Conservation (phyloP, 53 echinoderm and acorn worm species). For the Henricia sp. region DNA sequence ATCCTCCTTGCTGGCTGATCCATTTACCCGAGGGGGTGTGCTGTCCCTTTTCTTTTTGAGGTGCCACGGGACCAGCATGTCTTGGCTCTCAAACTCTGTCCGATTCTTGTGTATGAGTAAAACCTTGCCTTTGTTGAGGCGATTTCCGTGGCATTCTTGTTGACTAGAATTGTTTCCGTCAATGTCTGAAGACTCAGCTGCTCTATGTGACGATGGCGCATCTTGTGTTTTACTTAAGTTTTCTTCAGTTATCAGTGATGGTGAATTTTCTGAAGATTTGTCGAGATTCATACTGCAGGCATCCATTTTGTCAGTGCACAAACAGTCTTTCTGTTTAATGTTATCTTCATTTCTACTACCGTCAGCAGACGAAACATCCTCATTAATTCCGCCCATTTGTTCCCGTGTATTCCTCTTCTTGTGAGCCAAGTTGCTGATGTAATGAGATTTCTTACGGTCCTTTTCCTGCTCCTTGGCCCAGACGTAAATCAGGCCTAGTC, state of each 20-base stretch:
- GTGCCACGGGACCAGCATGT: slow-evolving; percentile 97
- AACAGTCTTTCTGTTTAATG: neutral
- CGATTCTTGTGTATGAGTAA: slow-evolving; percentile 85
- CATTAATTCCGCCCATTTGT: neutral
- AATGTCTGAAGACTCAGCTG: neutral
- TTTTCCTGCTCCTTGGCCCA: slow-evolving; percentile 96
- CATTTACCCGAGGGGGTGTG: slow-evolving; percentile 30
- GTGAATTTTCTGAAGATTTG: neutral
- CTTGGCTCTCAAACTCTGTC: slow-evolving; percentile 88
- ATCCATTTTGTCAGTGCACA: neutral
- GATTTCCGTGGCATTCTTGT: neutral
- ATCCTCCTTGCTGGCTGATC: slow-evolving; percentile 9
- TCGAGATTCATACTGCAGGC: too few relatives aligned
- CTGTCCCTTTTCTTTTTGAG: slow-evolving; percentile 48
- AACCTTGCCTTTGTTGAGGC: neutral
- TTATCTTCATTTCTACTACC: neutral
- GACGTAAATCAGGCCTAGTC: slow-evolving; percentile 80
- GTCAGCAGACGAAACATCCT: neutral
- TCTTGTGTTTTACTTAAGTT: neutral
- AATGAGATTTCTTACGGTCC: slow-evolving; percentile 81
- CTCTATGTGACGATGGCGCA: neutral
- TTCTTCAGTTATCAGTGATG: neutral
- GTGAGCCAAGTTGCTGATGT: slow-evolving; percentile 60
- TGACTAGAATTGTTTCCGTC: neutral
- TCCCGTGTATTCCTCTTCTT: neutral